Conservation (phyloP, 2,113 vertebrate genomes). For the Pantherophis guttatus region DNA sequence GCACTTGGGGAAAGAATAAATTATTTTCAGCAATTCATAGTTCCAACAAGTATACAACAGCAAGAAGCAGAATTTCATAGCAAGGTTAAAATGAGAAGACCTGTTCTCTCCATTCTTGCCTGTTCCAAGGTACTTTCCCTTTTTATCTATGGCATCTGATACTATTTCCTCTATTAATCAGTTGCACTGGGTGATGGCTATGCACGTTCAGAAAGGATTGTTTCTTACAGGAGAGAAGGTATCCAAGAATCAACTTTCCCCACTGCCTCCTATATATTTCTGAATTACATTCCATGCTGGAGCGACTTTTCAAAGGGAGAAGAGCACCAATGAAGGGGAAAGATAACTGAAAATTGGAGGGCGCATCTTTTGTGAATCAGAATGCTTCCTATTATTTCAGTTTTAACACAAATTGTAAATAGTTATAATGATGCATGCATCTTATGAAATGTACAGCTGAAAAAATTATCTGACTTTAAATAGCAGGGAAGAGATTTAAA, state of each 20-base stretch:
- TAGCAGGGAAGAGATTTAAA: background rate
- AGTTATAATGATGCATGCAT: background rate
- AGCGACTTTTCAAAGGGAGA: background rate
- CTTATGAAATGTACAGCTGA: background rate
- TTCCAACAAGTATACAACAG: background rate
- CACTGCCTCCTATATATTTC: background rate
- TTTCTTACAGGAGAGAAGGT: background rate
- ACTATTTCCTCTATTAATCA: background rate
- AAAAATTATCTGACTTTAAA: background rate
- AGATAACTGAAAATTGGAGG: background rate
- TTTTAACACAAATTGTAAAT: background rate
- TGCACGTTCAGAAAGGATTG: background rate
- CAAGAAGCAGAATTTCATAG: background rate
- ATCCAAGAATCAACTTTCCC: background rate
- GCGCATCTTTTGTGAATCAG: background rate
- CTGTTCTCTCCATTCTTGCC: background rate
- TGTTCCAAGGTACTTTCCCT: background rate
- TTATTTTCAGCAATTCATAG: background rate
- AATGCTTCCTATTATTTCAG: background rate
- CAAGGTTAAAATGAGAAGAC: background rate
- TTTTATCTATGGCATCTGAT: background rate
- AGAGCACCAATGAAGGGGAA: no score
- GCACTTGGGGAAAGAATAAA: background rate
- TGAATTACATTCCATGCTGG: background rate
- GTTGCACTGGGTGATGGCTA: background rate